Evolutionary conservation across 2,113 vertebrate genomes (phyloP).

Genomic region (Stomatorhinus ivindoensis): DNA sequence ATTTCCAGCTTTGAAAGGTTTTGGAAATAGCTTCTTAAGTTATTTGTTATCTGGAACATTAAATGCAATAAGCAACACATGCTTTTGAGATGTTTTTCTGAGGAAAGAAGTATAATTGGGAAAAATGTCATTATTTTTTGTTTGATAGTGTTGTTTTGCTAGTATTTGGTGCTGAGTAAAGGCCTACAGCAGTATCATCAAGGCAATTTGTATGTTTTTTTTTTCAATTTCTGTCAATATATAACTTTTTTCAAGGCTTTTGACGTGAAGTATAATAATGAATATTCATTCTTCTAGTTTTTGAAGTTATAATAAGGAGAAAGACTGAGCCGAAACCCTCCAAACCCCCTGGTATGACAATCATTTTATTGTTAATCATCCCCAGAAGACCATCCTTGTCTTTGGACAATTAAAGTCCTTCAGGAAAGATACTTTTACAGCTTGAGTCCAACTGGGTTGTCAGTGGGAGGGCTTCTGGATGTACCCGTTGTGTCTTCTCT

Average conservation of each 20-base stretch:
- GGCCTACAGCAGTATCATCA: not conserved
- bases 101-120: not conserved
- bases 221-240: not conserved
- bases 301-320: not conserved
- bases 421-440: not conserved
- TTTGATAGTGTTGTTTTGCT: not conserved
- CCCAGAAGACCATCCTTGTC: not conserved
- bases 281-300: not conserved
- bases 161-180: not conserved
- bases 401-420: not conserved
- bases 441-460: not conserved
- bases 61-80: not conserved
- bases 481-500: not conserved
- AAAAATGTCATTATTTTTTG: not conserved
- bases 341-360: not conserved
- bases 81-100: not conserved
- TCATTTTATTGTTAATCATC: not conserved
- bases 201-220: not conserved
- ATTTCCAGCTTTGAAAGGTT: not conserved
- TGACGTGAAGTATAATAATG: slow-evolving; percentile 11
- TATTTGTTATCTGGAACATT: not conserved
- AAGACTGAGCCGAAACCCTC: not conserved
- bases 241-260: not conserved
- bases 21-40: not conserved
- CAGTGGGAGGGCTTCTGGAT: not conserved